phyloP scores from a whole-genome alignment of 2,797 vertebrate species.

The Caiman crocodilus region DNA sequence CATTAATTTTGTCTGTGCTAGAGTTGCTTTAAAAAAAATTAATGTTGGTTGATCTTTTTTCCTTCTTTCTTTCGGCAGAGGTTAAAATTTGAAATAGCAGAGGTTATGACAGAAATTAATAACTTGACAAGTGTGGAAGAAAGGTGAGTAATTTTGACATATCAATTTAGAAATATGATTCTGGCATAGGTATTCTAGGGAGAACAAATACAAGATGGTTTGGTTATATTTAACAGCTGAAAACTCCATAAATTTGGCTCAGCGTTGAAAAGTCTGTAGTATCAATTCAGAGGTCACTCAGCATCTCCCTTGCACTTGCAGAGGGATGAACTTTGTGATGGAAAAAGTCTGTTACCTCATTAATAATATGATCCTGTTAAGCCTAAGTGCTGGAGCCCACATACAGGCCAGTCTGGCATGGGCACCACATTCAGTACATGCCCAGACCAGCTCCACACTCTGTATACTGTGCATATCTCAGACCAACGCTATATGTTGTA shows the following conservation, averaged over 20 bases:
- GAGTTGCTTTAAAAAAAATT: neutral
- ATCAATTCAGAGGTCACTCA: neutral
- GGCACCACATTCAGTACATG: too few species aligned
- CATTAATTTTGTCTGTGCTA: neutral
- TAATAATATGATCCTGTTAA: neutral
- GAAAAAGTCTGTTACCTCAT: neutral
- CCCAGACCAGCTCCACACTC: too few species aligned
- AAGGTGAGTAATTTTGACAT: conserved; percentile 81
- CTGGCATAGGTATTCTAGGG: neutral
- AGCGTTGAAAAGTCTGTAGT: neutral
- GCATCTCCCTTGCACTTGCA: neutral
- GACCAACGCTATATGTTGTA: too few species aligned
- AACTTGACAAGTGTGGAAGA: conserved; percentile 95
- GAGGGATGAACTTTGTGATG: neutral
- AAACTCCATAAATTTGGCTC: neutral
- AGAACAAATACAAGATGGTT: conserved; percentile 1
- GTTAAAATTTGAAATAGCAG: conserved; percentile 97
- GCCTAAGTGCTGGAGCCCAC: too few species aligned
- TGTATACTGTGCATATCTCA: too few species aligned
- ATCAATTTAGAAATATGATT: neutral
- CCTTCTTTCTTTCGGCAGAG: conserved; percentile 82
- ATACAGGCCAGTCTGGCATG: too few species aligned
- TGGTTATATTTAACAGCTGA: neutral
- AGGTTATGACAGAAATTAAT: conserved; percentile 99
- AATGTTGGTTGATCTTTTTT: neutral